These are phyloP conservation scores for Electrona antarctica DNA, from an alignment of 2,113 vertebrate species.

Conservation along the genomic window DNA sequence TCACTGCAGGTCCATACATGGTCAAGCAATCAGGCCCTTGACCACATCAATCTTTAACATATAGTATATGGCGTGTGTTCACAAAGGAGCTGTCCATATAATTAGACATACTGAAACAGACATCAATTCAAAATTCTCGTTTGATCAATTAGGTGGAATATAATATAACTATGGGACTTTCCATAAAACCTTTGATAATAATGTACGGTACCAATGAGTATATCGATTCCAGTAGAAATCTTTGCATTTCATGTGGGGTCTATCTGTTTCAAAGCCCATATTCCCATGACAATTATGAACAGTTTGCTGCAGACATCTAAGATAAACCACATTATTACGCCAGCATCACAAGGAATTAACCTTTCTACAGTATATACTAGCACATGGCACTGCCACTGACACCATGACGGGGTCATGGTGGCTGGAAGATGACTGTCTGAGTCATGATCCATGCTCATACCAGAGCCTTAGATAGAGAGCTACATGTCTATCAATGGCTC, in stretches of 20 bases:
- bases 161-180: too few relatives aligned
- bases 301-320: too few relatives aligned
- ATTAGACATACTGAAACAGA: not conserved
- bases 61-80: not conserved
- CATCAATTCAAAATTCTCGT: slow-evolving; percentile 2
- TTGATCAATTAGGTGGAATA: too few relatives aligned
- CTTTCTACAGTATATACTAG: slow-evolving; percentile 9
- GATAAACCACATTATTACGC: too few relatives aligned
- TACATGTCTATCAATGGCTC: slow-evolving; percentile 17
- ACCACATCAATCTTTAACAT: slow-evolving; percentile 12
- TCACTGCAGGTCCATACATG: slow-evolving; percentile 36
- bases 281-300: too few relatives aligned
- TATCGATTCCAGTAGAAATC: too few relatives aligned
- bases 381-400: slow-evolving; percentile 15
- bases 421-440: slow-evolving; percentile 33
- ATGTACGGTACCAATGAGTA: too few relatives aligned
- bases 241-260: too few relatives aligned
- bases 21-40: slow-evolving; percentile 13
- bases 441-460: slow-evolving; percentile 50
- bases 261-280: too few relatives aligned
- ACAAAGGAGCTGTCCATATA: not conserved
- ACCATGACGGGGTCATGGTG: slow-evolving; percentile 16
- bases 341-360: slow-evolving; percentile 1
- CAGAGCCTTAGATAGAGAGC: slow-evolving; percentile 48
- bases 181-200: too few relatives aligned